Evolutionary conservation across 2,888 invertebrate species (phyloP).

Genomic region (Ennomos quercinarius): DNA sequence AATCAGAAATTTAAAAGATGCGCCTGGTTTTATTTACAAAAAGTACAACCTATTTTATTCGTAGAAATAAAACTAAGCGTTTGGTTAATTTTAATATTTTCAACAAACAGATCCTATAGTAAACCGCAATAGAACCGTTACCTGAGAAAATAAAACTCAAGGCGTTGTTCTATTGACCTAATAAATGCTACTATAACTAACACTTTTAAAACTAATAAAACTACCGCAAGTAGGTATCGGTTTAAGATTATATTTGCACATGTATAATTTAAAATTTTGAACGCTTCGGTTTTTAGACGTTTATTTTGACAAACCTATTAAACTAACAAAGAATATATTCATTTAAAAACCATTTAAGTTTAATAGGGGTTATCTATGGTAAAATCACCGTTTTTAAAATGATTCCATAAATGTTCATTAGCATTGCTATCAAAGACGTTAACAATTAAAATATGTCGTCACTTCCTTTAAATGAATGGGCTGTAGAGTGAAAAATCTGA

Average conservation of each 20-base stretch:
- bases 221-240: neutral
- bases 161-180: too few species aligned
- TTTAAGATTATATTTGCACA: constrained; percentile 1
- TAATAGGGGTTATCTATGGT: constrained; percentile 9
- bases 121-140: constrained; percentile 8
- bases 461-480: constrained; percentile 17
- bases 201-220: too few species aligned
- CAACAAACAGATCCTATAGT: constrained; percentile 7
- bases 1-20: too few species aligned
- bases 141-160: too few species aligned
- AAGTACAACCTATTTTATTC: too few species aligned
- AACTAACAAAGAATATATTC: constrained; percentile 3
- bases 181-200: too few species aligned
- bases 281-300: constrained; percentile 1
- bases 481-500: constrained; percentile 14
- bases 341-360: constrained; percentile 1
- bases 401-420: constrained; percentile 12
- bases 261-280: constrained; percentile 1
- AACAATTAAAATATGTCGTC: constrained; percentile 16
- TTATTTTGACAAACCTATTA: neutral
- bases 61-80: constrained; percentile 6
- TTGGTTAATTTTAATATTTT: constrained; percentile 4
- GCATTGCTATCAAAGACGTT: constrained; percentile 10
- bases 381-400: constrained; percentile 6
- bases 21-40: too few species aligned